phyloP scores from a whole-genome alignment of 1,140 invertebrate species.

The Brachionus rubens region DNA sequence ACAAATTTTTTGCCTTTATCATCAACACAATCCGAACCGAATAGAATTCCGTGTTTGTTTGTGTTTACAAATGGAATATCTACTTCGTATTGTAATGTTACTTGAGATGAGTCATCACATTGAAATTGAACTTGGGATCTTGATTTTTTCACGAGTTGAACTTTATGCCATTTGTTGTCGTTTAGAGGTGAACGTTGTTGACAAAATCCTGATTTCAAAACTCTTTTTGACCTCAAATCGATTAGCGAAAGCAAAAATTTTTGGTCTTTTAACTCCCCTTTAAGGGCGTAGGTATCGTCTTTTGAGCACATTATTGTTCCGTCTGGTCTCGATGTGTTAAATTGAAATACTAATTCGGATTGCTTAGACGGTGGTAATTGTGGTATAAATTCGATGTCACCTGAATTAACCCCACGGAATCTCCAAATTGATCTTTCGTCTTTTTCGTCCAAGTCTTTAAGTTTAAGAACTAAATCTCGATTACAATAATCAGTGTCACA shows the following conservation, averaged over 20 bases:
- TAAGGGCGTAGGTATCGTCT: neutral
- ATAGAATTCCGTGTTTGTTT: slow-evolving; percentile 1
- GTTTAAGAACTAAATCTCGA: neutral
- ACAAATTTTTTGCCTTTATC: neutral
- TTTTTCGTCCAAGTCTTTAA: slow-evolving; percentile 6
- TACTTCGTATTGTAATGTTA: slow-evolving; percentile 1
- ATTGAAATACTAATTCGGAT: neutral
- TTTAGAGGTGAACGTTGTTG: neutral
- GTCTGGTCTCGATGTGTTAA: slow-evolving; percentile 6
- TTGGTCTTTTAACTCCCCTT: neutral
- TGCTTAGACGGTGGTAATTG: slow-evolving; percentile 7
- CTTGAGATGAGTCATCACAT: slow-evolving; percentile 12
- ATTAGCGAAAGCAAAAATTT: slow-evolving; percentile 5
- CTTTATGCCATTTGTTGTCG: slow-evolving; percentile 43
- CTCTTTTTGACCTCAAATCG: neutral
- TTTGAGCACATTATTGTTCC: slow-evolving; percentile 7
- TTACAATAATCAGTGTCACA: slow-evolving; percentile 16
- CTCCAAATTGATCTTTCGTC: slow-evolving; percentile 21
- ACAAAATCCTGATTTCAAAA: slow-evolving; percentile 11
- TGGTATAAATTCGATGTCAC: slow-evolving; percentile 21
- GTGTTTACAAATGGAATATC: slow-evolving; percentile 34
- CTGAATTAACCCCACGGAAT: slow-evolving; percentile 8
- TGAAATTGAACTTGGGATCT: neutral
- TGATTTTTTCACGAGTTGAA: slow-evolving; percentile 13
- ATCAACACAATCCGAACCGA: slow-evolving; percentile 9